These are phyloP conservation scores for Didymodactylos carnosus DNA, from an alignment of 2,888 invertebrate species.

Conservation along the genomic window DNA sequence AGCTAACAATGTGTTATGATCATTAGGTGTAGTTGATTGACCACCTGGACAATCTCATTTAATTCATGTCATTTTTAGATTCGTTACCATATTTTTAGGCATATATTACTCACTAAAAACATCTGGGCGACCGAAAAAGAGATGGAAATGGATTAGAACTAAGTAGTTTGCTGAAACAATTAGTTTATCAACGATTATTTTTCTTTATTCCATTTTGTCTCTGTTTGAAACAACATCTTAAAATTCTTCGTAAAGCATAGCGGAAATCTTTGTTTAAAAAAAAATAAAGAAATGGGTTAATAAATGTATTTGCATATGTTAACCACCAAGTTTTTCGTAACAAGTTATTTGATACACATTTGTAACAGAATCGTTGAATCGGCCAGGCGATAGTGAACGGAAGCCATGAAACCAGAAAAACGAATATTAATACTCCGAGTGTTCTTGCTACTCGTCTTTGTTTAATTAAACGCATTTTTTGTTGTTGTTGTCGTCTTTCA, in stretches of 20 bases:
- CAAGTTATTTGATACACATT: background rate
- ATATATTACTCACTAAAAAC: no score
- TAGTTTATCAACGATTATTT: background rate
- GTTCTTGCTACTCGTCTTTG: constrained; percentile 22
- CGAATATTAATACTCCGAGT: constrained; percentile 20
- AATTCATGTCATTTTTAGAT: no score
- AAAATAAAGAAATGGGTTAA: constrained; percentile 1
- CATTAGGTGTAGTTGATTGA: no score
- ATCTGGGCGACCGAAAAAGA: background rate
- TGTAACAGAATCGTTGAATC: background rate
- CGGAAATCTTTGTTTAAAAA: background rate
- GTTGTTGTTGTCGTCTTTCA: constrained; percentile 14
- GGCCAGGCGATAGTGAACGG: constrained; percentile 23
- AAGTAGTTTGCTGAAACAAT: background rate
- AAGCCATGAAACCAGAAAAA: constrained; percentile 22
- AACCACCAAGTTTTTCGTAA: background rate
- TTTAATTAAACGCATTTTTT: constrained; percentile 15
- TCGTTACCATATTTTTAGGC: no score
- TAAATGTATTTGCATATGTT: background rate
- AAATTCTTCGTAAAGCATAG: background rate
- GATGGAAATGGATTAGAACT: no score
- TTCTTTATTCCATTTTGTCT: background rate
- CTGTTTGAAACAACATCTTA: background rate
- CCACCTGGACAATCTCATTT: no score
- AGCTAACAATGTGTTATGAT: no score